These are phyloP conservation scores for Catalaphyllia jardinei DNA, from an alignment of 64 coral and sea anemone genomes.

Conservation along the genomic window DNA sequence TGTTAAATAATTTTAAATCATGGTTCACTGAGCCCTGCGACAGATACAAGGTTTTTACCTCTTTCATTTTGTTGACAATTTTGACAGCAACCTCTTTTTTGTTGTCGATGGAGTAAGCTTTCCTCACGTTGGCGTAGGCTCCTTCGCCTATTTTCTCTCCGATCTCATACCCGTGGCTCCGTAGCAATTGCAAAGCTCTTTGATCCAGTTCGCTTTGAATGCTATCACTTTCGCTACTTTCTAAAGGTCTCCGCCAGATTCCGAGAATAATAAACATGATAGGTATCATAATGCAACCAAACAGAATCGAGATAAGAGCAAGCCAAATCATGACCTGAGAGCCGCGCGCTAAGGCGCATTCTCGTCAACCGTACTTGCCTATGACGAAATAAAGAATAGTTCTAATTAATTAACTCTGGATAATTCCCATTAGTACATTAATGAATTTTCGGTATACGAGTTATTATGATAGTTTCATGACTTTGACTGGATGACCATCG, in stretches of 20 bases:
- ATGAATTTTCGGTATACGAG: too few species aligned
- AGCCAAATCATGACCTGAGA: neutral
- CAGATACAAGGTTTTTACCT: conserved; percentile 19
- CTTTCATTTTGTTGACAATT: conserved; percentile 66
- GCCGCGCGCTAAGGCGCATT: neutral
- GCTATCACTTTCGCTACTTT: neutral
- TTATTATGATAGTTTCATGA: too few species aligned
- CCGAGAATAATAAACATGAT: conserved; percentile 6
- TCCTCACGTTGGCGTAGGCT: conserved; percentile 72
- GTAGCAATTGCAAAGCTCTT: neutral
- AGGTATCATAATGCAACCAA: conserved; percentile 19
- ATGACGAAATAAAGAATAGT: neutral
- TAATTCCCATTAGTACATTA: too few species aligned
- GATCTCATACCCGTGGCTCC: conserved; percentile 58
- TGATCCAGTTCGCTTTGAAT: conserved; percentile 3
- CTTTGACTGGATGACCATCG: too few species aligned
- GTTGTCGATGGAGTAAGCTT: conserved; percentile 62
- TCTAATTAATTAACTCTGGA: too few species aligned
- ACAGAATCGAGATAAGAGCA: conserved; percentile 21
- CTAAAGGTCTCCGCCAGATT: neutral
- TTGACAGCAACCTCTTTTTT: conserved; percentile 74
- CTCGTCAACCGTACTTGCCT: neutral
- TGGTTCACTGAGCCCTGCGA: neutral
- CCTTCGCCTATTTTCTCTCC: conserved; percentile 67
- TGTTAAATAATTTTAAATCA: too few species aligned